Evolutionary conservation across 2,888 invertebrate genomes (phyloP).

Genomic region (Luffia ferchaultella): DNA sequence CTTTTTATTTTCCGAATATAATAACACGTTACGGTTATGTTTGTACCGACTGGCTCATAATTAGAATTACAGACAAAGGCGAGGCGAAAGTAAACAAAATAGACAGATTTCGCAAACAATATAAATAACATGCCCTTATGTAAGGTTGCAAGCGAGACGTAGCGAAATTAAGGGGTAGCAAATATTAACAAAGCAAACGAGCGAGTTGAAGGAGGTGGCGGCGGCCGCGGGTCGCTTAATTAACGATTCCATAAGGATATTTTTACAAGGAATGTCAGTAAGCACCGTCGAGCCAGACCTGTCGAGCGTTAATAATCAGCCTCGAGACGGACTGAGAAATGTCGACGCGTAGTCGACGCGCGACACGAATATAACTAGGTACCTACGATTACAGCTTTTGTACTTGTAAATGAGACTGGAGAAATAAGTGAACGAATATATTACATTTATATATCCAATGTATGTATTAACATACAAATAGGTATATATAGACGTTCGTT

Average conservation of each 20-base stretch:
- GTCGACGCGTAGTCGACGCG: neutral
- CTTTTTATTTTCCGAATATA: too few relatives aligned
- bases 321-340: neutral
- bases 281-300: slow-evolving; percentile 1
- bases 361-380: neutral
- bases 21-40: too few relatives aligned
- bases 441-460: too few relatives aligned
- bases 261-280: slow-evolving; percentile 9
- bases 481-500: too few relatives aligned
- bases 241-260: slow-evolving; percentile 8
- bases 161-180: neutral
- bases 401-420: too few relatives aligned
- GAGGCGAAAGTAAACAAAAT: too few relatives aligned
- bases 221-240: slow-evolving; percentile 4
- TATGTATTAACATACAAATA: too few relatives aligned
- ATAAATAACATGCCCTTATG: neutral
- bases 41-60: too few relatives aligned
- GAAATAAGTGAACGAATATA: too few relatives aligned
- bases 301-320: slow-evolving; percentile 4
- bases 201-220: neutral
- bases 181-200: neutral
- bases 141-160: neutral
- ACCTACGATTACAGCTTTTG: too few relatives aligned
- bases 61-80: too few relatives aligned
- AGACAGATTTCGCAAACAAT: neutral